Base-by-base conservation (phyloP, 2,888 invertebrate genomes). In the Yponomeuta malinellus region DNA sequence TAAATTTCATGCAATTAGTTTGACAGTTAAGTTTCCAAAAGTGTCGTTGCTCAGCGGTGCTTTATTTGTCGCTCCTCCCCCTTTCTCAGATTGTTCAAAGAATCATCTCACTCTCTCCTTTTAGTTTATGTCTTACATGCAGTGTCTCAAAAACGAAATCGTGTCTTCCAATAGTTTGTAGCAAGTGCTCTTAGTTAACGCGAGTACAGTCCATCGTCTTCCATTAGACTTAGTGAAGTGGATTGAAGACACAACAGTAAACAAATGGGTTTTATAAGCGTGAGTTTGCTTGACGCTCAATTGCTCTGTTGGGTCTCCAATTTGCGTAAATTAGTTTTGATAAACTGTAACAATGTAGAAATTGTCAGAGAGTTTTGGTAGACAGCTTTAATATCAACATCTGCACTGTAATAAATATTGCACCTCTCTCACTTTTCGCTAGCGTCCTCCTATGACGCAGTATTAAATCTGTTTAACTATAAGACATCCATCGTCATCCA, bases 81-180 rank as follows among this genome's bases (percentile, higher is more conserved):
- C 10, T 66, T 43, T 9, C 48, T 23, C n/a, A 33, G 63, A 10
- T 65, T 66, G 10, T 68, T 72, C 9, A 71, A 33, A 72, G 37
- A 43, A 67, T 78, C 75, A 79, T 43, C 6, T 43, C 71, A 73
- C 48, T 75, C 73, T 75, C 73, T 59, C 15, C 5, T 59, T 15
- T 59, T 59, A 59, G 52, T 59, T 68, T 52, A 6, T 31, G 10
- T 68, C n/a, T 48, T 68, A 68, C 48, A 68, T 84, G 80, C 90
- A 89, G 90, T 90, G 88, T 71, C 71, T 68, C 68, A 89, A 83
- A 52, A 90, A 92, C 92, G 90, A 91, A 92, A 92, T 92, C 92
- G 78, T 84, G 92, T 92, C 92, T 92, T 92, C 92, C 92, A 87
- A 79, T 76, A 77, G 82, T 69, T 82, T 86, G 83, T 85, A 90